These are phyloP conservation scores for Stegastes partitus DNA, from an alignment of 2,113 vertebrate genomes.

Conservation along the genomic window DNA sequence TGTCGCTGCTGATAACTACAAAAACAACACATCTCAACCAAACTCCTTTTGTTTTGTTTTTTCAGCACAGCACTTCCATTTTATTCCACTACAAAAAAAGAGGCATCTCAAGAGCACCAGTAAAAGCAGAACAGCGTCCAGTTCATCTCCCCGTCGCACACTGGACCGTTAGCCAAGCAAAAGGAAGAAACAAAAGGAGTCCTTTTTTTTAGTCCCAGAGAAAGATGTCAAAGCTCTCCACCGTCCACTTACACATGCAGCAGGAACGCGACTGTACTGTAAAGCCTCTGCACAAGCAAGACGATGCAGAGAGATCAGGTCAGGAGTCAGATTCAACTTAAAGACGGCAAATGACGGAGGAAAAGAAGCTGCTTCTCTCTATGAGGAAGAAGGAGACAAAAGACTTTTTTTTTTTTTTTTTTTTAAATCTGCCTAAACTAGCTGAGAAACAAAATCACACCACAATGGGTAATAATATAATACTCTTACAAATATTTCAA, in stretches of 20 bases:
- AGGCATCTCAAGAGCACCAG: constrained; percentile 76
- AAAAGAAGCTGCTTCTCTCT: constrained; percentile 19
- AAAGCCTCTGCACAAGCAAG: constrained; percentile 55
- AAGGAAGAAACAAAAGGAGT: constrained; percentile 29
- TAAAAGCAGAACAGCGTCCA: constrained; percentile 64
- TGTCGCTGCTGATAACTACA: not conserved
- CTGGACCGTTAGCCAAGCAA: constrained; percentile 51
- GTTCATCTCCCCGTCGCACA: constrained; percentile 16
- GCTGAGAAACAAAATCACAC: constrained; percentile 39
- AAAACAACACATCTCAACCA: not conserved
- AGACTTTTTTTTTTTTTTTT: no score
- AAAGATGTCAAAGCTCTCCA: constrained; percentile 22
- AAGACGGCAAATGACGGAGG: not conserved
- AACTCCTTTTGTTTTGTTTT: constrained; percentile 1
- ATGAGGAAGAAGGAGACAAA: not conserved
- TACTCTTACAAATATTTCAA: constrained; percentile 32
- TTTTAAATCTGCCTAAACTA: constrained; percentile 12
- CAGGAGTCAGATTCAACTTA: constrained; percentile 3
- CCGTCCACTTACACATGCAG: constrained; percentile 65
- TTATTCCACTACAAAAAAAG: constrained; percentile 82
- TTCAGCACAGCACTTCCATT: constrained; percentile 75
- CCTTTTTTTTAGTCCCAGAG: constrained; percentile 42
- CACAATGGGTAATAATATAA: constrained; percentile 55
- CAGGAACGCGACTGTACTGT: constrained; percentile 46
- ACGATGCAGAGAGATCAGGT: constrained; percentile 13